Evolutionary conservation across 2,888 invertebrate species (phyloP).

Genomic region (Euproctis similis): DNA sequence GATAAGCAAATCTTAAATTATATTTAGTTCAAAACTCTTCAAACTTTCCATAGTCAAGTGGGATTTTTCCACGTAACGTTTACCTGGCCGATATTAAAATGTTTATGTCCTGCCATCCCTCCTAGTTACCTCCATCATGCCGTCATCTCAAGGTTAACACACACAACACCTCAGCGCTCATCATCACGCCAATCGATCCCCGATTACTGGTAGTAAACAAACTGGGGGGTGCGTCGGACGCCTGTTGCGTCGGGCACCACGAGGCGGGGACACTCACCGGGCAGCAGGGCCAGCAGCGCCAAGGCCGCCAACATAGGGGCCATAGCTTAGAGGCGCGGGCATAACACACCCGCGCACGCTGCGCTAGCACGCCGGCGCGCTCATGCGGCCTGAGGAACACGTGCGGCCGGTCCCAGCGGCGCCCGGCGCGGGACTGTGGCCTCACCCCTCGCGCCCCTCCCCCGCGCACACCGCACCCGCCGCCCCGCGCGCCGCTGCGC

Average conservation of each 20-base stretch:
- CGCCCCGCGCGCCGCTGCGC: constrained; percentile 33
- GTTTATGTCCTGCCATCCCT: constrained; percentile 15
- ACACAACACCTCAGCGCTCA: constrained; percentile 63
- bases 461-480: constrained; percentile 23
- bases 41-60: too few species aligned
- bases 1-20: too few species aligned
- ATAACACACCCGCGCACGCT: constrained; percentile 73
- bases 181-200: constrained; percentile 42
- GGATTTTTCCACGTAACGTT: constrained; percentile 19
- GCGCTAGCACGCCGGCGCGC: constrained; percentile 70
- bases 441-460: constrained; percentile 56
- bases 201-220: constrained; percentile 50
- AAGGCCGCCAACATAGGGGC: constrained; percentile 64
- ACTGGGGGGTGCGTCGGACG: constrained; percentile 52
- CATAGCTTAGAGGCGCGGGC: constrained; percentile 71
- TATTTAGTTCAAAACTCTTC: too few species aligned
- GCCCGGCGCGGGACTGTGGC: too few species aligned
- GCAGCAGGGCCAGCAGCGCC: constrained; percentile 66
- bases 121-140: constrained; percentile 18
- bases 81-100: constrained; percentile 32
- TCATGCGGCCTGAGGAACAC: constrained; percentile 57
- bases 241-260: constrained; percentile 56
- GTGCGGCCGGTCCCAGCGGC: constrained; percentile 60
- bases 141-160: constrained; percentile 31
- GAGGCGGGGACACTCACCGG: constrained; percentile 58